phyloP scores from a whole-genome alignment of 2,888 invertebrate genomes.

The Baccha elongata region DNA sequence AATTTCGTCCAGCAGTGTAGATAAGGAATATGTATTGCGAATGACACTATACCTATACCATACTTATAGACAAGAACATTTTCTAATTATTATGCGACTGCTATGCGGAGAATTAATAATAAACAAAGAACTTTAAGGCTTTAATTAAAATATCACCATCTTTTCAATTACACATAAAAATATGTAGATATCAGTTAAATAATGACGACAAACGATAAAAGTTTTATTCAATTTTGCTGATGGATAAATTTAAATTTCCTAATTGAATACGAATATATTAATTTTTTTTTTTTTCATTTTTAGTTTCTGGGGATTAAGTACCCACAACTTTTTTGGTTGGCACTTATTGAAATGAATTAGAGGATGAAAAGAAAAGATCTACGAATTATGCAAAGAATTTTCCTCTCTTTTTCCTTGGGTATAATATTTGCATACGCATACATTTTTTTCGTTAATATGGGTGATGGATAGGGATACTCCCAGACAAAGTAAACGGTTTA shows the following conservation, averaged over 20 bases:
- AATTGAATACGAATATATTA: slow-evolving; percentile 26
- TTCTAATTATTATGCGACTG: too few species aligned
- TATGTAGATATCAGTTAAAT: background rate
- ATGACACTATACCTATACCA: too few species aligned
- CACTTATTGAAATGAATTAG: background rate
- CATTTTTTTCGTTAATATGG: slow-evolving; percentile 5
- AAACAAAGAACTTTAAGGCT: too few species aligned
- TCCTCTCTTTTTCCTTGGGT: background rate
- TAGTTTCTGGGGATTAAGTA: background rate
- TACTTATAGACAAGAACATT: too few species aligned
- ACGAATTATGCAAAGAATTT: slow-evolving; percentile 25
- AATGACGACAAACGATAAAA: background rate
- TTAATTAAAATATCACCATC: too few species aligned
- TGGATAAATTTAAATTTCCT: slow-evolving; percentile 19
- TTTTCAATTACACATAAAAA: too few species aligned
- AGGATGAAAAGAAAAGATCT: background rate
- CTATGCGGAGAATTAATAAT: too few species aligned
- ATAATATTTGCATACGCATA: slow-evolving; percentile 42
- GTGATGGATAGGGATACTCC: background rate
- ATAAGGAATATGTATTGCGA: too few species aligned
- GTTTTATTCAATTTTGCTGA: background rate
- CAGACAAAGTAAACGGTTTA: slow-evolving; percentile 8
- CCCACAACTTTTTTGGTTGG: background rate
- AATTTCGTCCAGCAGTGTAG: too few species aligned
- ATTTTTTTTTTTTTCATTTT: background rate